phyloP scores from a whole-genome alignment of 2,888 invertebrate genomes.

The Odontocolon sp. region DNA sequence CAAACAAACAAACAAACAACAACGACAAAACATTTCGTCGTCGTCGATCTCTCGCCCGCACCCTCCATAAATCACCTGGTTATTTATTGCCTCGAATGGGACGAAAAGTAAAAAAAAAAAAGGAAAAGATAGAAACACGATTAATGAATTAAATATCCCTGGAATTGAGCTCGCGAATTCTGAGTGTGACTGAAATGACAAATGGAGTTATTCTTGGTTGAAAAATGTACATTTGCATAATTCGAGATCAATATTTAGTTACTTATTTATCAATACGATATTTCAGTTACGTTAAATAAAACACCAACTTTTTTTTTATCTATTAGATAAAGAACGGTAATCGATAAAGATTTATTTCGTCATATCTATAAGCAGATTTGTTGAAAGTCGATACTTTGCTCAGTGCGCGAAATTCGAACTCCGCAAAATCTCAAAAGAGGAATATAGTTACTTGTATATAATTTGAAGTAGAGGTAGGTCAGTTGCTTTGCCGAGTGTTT shows the following conservation, averaged over 20 bases:
- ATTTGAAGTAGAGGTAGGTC: neutral
- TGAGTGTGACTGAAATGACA: neutral
- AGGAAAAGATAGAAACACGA: neutral
- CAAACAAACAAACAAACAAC: constrained; percentile 6
- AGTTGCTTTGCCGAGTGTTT: neutral
- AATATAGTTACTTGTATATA: too few relatives aligned
- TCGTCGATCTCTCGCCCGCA: constrained; percentile 30
- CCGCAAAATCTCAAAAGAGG: too few relatives aligned
- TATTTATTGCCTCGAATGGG: constrained; percentile 19
- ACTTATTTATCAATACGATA: too few relatives aligned
- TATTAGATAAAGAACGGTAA: too few relatives aligned
- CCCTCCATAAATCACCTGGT: constrained; percentile 22
- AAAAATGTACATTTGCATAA: too few relatives aligned
- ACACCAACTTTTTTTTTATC: too few relatives aligned
- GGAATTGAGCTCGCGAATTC: neutral
- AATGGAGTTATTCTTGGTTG: neutral
- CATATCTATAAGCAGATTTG: too few relatives aligned
- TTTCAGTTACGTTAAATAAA: too few relatives aligned
- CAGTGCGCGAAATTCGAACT: too few relatives aligned
- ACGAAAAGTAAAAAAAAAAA: neutral
- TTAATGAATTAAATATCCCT: constrained; percentile 9
- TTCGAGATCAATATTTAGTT: too few relatives aligned
- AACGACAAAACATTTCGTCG: constrained; percentile 45
- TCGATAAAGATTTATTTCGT: too few relatives aligned
- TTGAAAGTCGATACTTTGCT: too few relatives aligned